A percentile compares a stretch with the other conserved stretches of the same genome.
Evolutionary conservation across 2,113 vertebrate genomes (phyloP).

Genomic region (Channa argus): DNA sequence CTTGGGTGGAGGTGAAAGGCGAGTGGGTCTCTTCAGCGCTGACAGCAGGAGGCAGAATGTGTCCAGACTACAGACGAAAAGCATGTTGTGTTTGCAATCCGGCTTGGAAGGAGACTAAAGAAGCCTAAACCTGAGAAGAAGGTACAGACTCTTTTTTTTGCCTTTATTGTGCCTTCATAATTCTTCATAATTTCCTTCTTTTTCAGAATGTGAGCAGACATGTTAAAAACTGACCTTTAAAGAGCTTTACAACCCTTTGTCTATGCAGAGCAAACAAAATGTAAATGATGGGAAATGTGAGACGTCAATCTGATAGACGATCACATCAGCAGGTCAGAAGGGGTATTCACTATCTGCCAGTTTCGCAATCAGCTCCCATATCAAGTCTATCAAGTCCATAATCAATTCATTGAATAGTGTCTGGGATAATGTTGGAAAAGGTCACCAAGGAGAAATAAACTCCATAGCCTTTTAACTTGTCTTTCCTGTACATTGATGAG

Average conservation of each 20-base stretch:
- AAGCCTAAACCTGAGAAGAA: conserved; percentile 6
- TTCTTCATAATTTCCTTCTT: conserved; percentile 9
- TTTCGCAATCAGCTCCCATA: conserved; percentile 62
- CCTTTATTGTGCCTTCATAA: conserved; percentile 16
- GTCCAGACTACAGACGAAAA: conserved; percentile 54
- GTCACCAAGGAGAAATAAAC: conserved; percentile 75
- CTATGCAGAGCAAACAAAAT: conserved; percentile 28
- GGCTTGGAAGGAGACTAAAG: conserved; percentile 18
- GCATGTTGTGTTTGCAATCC: conserved; percentile 16
- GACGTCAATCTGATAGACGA: conserved; percentile 32
- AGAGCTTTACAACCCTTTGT: conserved; percentile 20
- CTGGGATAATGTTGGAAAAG: conserved; percentile 50
- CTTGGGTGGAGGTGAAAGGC: conserved; percentile 26
- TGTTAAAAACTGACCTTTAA: conserved; percentile 41
- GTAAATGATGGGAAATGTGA: conserved; percentile 39
- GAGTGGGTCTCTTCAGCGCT: conserved; percentile 52
- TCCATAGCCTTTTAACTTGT: conserved; percentile 62
- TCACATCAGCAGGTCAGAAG: conserved; percentile 47
- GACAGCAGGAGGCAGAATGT: conserved; percentile 66
- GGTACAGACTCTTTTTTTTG: conserved; percentile 5
- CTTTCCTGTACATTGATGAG: conserved; percentile 66
- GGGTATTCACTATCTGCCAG: conserved; percentile 49
- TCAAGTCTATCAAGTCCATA: conserved; percentile 75
- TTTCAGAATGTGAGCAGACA: conserved; percentile 27
- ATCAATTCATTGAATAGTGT: conserved; percentile 80